A percentile compares a stretch with the other conserved stretches of the same genome.
Evolutionary conservation across 2,888 invertebrate genomes (phyloP).

Genomic region (Cantharis flavilabris): DNA sequence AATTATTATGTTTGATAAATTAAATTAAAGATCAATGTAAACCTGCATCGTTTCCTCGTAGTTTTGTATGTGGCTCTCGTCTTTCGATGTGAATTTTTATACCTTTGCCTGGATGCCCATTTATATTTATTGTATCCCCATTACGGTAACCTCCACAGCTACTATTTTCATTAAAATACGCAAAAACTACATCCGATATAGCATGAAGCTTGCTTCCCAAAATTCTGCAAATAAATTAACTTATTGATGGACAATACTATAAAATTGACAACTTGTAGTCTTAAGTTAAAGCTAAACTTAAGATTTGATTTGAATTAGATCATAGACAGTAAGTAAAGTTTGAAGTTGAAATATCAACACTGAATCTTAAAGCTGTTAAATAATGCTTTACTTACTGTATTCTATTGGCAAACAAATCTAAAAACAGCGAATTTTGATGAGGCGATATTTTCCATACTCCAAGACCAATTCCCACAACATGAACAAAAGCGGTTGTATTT

Average conservation of each 20-base stretch:
- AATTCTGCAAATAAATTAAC: background rate
- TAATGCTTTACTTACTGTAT: constrained; percentile 51
- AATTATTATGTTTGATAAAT: background rate
- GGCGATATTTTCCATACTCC: constrained; percentile 68
- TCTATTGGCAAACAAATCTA: constrained; percentile 67
- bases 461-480: constrained; percentile 68
- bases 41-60: constrained; percentile 56
- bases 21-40: constrained; percentile 41
- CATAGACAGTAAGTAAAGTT: too few species aligned
- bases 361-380: too few species aligned
- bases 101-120: constrained; percentile 39
- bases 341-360: too few species aligned
- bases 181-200: constrained; percentile 68
- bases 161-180: constrained; percentile 60
- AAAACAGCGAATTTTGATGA: constrained; percentile 66
- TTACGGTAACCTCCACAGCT: constrained; percentile 57
- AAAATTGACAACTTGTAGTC: too few species aligned
- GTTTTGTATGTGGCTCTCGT: constrained; percentile 61
- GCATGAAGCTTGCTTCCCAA: constrained; percentile 54
- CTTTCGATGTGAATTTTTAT: constrained; percentile 58
- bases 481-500: constrained; percentile 63
- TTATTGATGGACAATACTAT: too few species aligned
- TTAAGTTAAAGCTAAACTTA: too few species aligned
- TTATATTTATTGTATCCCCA: constrained; percentile 45
- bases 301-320: too few species aligned